Conservation (phyloP, 2,888 invertebrate genomes). For the Anorthoa munda region DNA sequence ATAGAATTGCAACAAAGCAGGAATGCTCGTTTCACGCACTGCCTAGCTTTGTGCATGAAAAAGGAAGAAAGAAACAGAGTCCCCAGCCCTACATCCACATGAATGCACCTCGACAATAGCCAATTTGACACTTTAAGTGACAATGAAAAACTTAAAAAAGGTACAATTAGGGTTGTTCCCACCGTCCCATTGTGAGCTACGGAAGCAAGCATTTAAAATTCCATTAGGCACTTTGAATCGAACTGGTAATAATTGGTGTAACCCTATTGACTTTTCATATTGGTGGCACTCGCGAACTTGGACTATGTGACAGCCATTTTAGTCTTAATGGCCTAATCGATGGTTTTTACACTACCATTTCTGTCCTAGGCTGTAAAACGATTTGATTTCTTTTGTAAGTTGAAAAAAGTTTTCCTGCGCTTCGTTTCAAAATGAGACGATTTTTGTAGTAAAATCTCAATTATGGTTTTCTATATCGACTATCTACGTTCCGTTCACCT, state of each 20-base stretch:
- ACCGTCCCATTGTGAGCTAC: slow-evolving; percentile 77
- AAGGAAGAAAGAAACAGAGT: slow-evolving; percentile 64
- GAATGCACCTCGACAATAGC: slow-evolving; percentile 84
- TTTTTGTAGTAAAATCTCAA: not conserved
- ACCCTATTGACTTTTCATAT: slow-evolving; percentile 67
- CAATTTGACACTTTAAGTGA: slow-evolving; percentile 87
- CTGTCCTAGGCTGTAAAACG: slow-evolving; percentile 23
- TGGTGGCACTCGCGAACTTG: slow-evolving; percentile 49
- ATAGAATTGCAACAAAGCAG: slow-evolving; percentile 70
- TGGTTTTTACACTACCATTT: slow-evolving; percentile 34
- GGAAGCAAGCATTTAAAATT: slow-evolving; percentile 89
- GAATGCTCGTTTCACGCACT: slow-evolving; percentile 73
- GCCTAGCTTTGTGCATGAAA: slow-evolving; percentile 68
- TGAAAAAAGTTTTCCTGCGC: not conserved
- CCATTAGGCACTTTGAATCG: slow-evolving; percentile 86
- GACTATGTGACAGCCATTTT: slow-evolving; percentile 57
- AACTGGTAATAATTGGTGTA: slow-evolving; percentile 73
- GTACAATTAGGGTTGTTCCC: slow-evolving; percentile 83
- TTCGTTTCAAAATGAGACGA: not conserved
- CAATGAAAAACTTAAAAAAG: slow-evolving; percentile 77
- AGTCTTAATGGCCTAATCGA: slow-evolving; percentile 53
- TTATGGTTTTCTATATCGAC: too few relatives aligned
- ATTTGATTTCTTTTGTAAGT: slow-evolving; percentile 13
- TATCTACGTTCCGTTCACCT: too few relatives aligned
- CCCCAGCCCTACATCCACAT: slow-evolving; percentile 71